Conservation (phyloP, 1,140 invertebrate species). For the Drosophila carrolli region DNA sequence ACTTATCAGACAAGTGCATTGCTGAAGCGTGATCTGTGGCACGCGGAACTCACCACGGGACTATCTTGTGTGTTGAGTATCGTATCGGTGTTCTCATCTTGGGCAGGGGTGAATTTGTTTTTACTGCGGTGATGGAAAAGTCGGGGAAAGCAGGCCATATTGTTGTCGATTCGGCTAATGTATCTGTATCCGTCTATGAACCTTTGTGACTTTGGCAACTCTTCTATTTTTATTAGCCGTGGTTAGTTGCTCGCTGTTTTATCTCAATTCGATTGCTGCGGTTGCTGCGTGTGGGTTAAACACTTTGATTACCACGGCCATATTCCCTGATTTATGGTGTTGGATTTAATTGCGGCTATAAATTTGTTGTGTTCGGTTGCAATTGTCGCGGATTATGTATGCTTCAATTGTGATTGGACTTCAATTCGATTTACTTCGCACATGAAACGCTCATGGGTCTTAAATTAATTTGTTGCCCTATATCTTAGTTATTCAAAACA, state of each 20-base stretch:
- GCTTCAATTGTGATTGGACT: conserved; percentile 28
- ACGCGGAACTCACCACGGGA: conserved; percentile 73
- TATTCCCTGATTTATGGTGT: conserved; percentile 63
- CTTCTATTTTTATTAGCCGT: conserved; percentile 6
- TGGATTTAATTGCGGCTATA: conserved; percentile 63
- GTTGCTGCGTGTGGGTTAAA: conserved; percentile 34
- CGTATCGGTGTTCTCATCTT: conserved; percentile 78
- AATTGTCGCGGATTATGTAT: conserved; percentile 62
- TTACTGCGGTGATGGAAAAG: conserved; percentile 71
- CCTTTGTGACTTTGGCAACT: neutral
- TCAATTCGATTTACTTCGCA: conserved; percentile 23
- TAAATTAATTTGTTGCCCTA: neutral
- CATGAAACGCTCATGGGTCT: neutral
- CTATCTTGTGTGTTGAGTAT: conserved; percentile 76
- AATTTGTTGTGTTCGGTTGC: conserved; percentile 63
- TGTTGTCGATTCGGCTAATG: neutral
- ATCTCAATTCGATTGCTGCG: conserved; percentile 34
- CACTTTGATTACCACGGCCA: conserved; percentile 57
- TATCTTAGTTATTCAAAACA: neutral
- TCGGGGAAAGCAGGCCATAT: conserved; percentile 80
- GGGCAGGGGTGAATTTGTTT: conserved; percentile 78
- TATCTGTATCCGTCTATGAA: neutral
- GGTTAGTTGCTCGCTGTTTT: conserved; percentile 23
- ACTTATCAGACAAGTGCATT: conserved; percentile 55
- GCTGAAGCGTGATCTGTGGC: conserved; percentile 23